Conservation (phyloP, 2,888 invertebrate species). For the Mythimna lalbum region DNA sequence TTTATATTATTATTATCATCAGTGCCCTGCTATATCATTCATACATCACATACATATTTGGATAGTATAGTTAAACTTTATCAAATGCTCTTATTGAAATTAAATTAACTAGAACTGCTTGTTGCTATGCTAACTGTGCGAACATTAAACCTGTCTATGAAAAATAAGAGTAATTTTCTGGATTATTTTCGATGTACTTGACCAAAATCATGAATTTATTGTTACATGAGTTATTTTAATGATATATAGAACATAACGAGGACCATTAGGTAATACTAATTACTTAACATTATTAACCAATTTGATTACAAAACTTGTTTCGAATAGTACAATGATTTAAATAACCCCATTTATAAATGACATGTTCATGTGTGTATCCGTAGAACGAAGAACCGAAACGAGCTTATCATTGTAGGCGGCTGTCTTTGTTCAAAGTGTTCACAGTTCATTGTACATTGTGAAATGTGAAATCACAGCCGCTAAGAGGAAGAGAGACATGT, state of each 20-base stretch:
- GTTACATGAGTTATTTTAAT: background rate
- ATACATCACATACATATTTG: conserved; percentile 9
- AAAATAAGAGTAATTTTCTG: background rate
- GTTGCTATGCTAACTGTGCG: too few species aligned
- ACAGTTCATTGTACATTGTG: conserved; percentile 62
- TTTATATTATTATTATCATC: conserved; percentile 42
- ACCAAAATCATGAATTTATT: background rate
- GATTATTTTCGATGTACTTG: background rate
- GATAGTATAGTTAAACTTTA: conserved; percentile 25
- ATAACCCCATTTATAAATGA: conserved; percentile 3
- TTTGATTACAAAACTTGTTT: background rate
- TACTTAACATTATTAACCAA: background rate
- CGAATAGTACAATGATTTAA: background rate
- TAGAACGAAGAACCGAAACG: conserved; percentile 38
- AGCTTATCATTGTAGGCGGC: conserved; percentile 51
- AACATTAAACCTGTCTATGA: background rate
- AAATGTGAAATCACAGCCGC: conserved; percentile 53
- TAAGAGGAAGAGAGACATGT: conserved; percentile 22
- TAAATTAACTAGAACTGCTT: background rate
- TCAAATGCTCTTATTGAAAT: background rate
- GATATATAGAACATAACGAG: background rate
- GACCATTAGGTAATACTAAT: background rate
- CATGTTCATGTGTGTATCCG: conserved; percentile 3
- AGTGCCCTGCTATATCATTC: conserved; percentile 39
- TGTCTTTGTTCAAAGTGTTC: conserved; percentile 58